phyloP scores from a whole-genome alignment of 2,797 vertebrate species.

The Gorsachius magnificus region DNA sequence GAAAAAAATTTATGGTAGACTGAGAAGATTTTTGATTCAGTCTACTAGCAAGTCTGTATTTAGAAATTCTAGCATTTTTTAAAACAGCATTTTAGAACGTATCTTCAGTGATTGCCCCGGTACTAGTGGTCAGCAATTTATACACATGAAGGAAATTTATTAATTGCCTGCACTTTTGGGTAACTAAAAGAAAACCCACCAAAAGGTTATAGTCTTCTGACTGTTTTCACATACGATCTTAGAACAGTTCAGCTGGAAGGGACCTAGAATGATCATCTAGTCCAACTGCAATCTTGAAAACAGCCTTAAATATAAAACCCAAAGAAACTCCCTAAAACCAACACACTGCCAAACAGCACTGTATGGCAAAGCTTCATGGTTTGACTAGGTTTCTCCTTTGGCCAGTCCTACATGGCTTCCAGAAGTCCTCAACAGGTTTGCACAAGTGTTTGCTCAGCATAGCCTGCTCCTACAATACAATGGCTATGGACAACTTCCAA shows the following conservation, averaged over 20 bases:
- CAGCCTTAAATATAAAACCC: neutral
- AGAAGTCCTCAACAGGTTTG: neutral
- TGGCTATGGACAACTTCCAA: neutral
- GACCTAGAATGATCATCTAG: neutral
- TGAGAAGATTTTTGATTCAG: neutral
- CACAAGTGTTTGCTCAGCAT: rapidly evolving
- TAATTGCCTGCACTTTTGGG: neutral
- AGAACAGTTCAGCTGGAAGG: neutral
- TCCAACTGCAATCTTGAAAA: neutral
- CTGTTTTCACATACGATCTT: neutral
- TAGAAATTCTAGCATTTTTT: conserved; percentile 16
- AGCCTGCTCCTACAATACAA: neutral
- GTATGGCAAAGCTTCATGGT: neutral
- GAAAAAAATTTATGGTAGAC: neutral
- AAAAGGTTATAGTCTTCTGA: neutral
- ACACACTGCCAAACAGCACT: neutral
- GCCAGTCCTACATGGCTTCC: neutral
- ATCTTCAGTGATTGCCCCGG: neutral
- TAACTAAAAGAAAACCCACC: neutral
- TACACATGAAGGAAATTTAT: neutral
- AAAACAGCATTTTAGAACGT: conserved; percentile 33
- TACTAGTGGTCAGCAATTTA: neutral
- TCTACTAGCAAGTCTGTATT: neutral
- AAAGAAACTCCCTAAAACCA: neutral
- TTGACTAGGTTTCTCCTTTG: neutral